A percentile compares a stretch with the other conserved stretches of the same genome.
Conservation (phyloP, 35 echinoderm and acorn worm genomes). For the Apostichopus japonicus region DNA sequence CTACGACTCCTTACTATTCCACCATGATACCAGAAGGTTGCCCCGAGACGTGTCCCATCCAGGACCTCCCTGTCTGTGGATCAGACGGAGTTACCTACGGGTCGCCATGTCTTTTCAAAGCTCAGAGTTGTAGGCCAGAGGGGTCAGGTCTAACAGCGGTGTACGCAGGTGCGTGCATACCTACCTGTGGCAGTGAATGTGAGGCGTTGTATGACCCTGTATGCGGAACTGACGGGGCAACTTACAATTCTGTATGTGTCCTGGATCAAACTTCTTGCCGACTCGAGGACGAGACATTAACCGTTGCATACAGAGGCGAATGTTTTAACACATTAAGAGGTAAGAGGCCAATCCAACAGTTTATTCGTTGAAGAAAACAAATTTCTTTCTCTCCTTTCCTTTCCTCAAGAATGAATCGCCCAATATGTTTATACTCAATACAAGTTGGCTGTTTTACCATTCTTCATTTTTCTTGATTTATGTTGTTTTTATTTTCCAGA, state of each 20-base stretch:
- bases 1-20: background rate
- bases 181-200: slow-evolving; percentile 64
- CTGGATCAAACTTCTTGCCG: slow-evolving; percentile 65
- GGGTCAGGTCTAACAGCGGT: background rate
- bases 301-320: slow-evolving; percentile 66
- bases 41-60: slow-evolving; percentile 8
- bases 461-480: background rate
- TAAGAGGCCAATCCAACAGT: background rate
- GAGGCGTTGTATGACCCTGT: slow-evolving; percentile 60
- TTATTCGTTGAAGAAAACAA: background rate
- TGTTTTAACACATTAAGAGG: slow-evolving; percentile 55
- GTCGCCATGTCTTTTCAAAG: slow-evolving; percentile 6
- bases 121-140: background rate
- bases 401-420: background rate
- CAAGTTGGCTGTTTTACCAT: no score
- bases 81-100: slow-evolving; percentile 31
- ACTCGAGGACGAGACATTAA: slow-evolving; percentile 43
- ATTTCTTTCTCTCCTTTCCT: background rate
- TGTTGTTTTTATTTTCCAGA: background rate
- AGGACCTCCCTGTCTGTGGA: slow-evolving; percentile 26
- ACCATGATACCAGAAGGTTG: background rate
- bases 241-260: slow-evolving; percentile 57
- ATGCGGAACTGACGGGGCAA: slow-evolving; percentile 72
- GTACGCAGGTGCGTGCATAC: slow-evolving; percentile 35
- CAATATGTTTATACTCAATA: no score